phyloP scores from a whole-genome alignment of 2,888 invertebrate genomes.

The Seira ritae region DNA sequence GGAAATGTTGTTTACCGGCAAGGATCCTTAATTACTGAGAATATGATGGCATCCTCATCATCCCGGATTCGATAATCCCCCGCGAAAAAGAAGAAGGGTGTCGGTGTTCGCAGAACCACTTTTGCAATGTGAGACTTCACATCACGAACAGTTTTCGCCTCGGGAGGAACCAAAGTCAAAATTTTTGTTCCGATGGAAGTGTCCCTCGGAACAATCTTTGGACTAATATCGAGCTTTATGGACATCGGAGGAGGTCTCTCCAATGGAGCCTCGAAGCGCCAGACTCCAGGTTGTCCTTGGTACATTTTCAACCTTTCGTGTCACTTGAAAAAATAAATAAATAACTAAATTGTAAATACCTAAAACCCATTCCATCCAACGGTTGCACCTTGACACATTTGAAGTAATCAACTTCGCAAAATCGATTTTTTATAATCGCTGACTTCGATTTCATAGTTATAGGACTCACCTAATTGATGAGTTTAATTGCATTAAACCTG shows the following conservation, averaged over 20 bases:
- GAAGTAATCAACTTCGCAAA: too few relatives aligned
- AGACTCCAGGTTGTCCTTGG: too few relatives aligned
- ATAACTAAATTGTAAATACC: too few relatives aligned
- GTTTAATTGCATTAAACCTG: too few relatives aligned
- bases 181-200: slow-evolving; percentile 48
- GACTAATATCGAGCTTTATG: slow-evolving; percentile 49
- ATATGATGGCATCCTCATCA: slow-evolving; percentile 58
- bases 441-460: too few relatives aligned
- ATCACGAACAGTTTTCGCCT: slow-evolving; percentile 44
- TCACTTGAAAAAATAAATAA: too few relatives aligned
- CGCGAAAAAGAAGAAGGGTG: slow-evolving; percentile 47
- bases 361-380: too few relatives aligned
- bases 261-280: background rate
- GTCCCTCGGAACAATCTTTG: slow-evolving; percentile 41
- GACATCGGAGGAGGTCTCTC: background rate
- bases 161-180: slow-evolving; percentile 44
- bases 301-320: too few relatives aligned
- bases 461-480: too few relatives aligned
- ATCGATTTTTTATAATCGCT: too few relatives aligned
- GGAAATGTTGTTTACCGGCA: slow-evolving; percentile 62
- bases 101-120: slow-evolving; percentile 51
- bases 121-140: slow-evolving; percentile 51
- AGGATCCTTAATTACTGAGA: slow-evolving; percentile 52
- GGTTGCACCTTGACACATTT: too few relatives aligned
- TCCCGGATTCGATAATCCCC: slow-evolving; percentile 61